phyloP scores from a whole-genome alignment of 2,797 vertebrate genomes.

The Paguma larvata region DNA sequence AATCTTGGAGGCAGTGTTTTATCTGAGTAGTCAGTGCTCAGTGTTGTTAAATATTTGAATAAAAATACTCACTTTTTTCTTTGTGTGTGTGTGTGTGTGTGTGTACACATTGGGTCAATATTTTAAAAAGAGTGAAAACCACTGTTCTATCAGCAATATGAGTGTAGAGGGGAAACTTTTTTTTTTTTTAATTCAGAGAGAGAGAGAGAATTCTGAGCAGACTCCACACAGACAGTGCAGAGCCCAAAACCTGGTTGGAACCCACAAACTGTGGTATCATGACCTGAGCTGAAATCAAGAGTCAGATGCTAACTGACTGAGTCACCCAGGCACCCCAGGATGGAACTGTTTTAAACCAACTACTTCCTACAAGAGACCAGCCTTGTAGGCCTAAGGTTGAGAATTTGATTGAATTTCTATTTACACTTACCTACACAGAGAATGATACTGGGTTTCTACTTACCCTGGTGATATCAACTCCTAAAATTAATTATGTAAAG shows the following conservation, averaged over 20 bases:
- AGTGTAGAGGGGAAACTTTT: neutral
- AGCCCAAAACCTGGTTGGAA: no score
- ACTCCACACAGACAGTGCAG: no score
- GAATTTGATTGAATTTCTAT: conserved; percentile 24
- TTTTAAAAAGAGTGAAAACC: conserved; percentile 30
- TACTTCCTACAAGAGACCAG: neutral
- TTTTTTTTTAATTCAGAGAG: no score
- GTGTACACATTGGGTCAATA: neutral
- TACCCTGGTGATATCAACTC: neutral
- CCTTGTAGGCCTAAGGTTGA: neutral
- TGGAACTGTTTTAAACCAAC: neutral
- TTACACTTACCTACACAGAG: neutral
- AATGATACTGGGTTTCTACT: conserved; percentile 16
- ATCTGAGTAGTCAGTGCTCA: neutral
- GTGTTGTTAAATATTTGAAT: neutral
- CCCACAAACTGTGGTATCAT: no score
- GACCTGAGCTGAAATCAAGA: no score
- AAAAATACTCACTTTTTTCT: conserved; percentile 23
- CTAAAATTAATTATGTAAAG: conserved; percentile 24
- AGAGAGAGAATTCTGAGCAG: no score
- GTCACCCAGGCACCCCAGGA: no score
- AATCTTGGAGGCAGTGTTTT: neutral
- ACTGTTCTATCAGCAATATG: neutral
- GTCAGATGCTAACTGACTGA: no score
- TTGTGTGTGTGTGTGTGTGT: neutral